phyloP scores from a whole-genome alignment of 1,140 invertebrate genomes.

The Drosophila ambigua region DNA sequence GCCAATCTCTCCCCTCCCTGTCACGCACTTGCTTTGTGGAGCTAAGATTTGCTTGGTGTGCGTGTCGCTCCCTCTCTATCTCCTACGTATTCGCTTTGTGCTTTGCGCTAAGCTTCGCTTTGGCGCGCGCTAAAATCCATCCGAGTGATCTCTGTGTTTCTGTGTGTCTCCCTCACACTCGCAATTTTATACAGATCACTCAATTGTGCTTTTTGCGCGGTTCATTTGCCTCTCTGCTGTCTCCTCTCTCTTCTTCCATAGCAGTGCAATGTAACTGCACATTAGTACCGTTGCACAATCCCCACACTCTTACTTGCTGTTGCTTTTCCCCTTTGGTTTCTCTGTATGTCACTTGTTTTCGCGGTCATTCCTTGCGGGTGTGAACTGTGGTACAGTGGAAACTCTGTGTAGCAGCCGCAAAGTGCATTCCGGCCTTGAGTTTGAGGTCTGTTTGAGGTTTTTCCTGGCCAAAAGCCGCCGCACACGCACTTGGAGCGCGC shows the following conservation, averaged over 20 bases:
- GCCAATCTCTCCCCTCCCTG: conserved; percentile 27
- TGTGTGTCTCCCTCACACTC: conserved; percentile 7
- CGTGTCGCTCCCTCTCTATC: conserved; percentile 11
- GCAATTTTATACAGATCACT: conserved; percentile 13
- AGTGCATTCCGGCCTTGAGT: conserved; percentile 61
- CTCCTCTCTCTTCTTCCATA: conserved; percentile 5
- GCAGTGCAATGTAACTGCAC: conserved; percentile 42
- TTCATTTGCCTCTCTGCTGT: conserved; percentile 46
- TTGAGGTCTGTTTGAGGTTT: conserved; percentile 20
- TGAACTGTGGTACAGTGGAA: conserved; percentile 8
- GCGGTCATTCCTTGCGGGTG: conserved; percentile 26
- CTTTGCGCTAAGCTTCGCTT: conserved; percentile 52
- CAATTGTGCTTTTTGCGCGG: conserved; percentile 35
- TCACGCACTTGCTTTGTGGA: conserved; percentile 18
- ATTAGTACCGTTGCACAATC: conserved; percentile 55
- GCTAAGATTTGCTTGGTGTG: neutral
- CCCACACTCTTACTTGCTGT: too few species aligned
- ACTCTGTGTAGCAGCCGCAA: conserved; percentile 20
- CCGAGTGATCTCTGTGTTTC: neutral
- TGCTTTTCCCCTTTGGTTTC: neutral
- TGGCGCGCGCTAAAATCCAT: conserved; percentile 26
- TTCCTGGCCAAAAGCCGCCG: conserved; percentile 8
- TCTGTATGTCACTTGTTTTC: conserved; percentile 38
- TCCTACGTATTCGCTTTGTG: conserved; percentile 2
- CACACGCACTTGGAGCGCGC: conserved; percentile 40